A percentile compares a stretch with the other conserved stretches of the same genome.
These are phyloP conservation scores for Teinopalpus imperialis DNA, from an alignment of 2,888 invertebrate genomes.

Conservation along the genomic window DNA sequence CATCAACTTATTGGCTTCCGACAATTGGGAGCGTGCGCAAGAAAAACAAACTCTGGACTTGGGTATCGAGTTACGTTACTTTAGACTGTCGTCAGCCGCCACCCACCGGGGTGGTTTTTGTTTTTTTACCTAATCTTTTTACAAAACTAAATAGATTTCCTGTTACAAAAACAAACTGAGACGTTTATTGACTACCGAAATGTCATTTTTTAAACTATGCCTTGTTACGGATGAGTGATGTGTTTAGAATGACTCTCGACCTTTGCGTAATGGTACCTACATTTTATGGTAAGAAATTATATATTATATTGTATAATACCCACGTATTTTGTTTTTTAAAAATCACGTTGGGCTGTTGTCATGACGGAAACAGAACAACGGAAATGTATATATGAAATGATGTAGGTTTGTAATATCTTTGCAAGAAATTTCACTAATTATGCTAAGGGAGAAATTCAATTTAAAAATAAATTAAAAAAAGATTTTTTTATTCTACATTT, in stretches of 20 bases:
- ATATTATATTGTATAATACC: slow-evolving; percentile 1
- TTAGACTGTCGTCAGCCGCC: slow-evolving; percentile 78
- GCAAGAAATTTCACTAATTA: no score
- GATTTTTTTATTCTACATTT: no score
- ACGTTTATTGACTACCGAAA: slow-evolving; percentile 72
- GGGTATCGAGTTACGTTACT: slow-evolving; percentile 72
- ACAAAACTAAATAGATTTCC: slow-evolving; percentile 74
- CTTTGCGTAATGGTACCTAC: slow-evolving; percentile 60
- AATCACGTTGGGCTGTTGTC: no score
- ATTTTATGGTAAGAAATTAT: slow-evolving; percentile 48
- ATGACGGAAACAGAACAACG: no score
- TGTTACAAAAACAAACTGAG: slow-evolving; percentile 79
- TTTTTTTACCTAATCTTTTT: slow-evolving; percentile 70
- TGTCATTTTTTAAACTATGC: slow-evolving; percentile 52
- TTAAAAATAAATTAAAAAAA: no score
- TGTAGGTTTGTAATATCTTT: no score
- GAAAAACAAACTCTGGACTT: slow-evolving; percentile 73
- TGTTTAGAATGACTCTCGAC: slow-evolving; percentile 68
- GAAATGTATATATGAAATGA: no score
- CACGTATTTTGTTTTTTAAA: not conserved
- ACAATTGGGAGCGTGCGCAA: slow-evolving; percentile 58
- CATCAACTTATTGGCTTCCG: slow-evolving; percentile 65
- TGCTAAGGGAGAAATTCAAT: no score
- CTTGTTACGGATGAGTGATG: slow-evolving; percentile 77
- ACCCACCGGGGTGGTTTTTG: slow-evolving; percentile 64